A percentile compares a stretch with the other conserved stretches of the same genome.
phyloP scores from a whole-genome alignment of 2,113 vertebrate species.

The Gasterosteus aculeatus region DNA sequence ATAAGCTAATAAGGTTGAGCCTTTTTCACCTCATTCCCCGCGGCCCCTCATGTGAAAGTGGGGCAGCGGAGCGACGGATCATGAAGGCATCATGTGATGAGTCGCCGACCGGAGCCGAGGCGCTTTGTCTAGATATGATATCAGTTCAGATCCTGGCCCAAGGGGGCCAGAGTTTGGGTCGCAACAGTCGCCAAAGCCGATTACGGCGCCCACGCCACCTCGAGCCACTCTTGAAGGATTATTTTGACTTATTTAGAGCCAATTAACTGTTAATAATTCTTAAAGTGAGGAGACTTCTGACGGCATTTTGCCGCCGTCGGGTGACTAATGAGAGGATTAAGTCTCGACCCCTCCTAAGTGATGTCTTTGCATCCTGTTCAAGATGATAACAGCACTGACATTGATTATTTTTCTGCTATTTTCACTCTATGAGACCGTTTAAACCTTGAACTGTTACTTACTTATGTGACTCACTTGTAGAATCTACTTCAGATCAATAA shows the following conservation, averaged over 20 bases:
- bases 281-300: conserved; percentile 72
- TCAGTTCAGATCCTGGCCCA: conserved; percentile 72
- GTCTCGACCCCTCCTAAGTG: conserved; percentile 28
- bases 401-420: conserved; percentile 1
- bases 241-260: conserved; percentile 72
- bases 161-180: conserved; percentile 70
- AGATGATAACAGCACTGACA: conserved; percentile 33
- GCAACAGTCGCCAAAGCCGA: conserved; percentile 78
- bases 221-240: conserved; percentile 64
- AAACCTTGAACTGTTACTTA: background rate
- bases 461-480: background rate
- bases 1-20: conserved; percentile 73
- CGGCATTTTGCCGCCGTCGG: conserved; percentile 75
- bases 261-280: conserved; percentile 82
- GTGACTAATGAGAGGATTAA: conserved; percentile 77
- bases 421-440: background rate
- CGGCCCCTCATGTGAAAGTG: conserved; percentile 70
- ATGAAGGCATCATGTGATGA: conserved; percentile 77
- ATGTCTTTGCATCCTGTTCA: conserved; percentile 36
- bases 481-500: background rate
- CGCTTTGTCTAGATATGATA: conserved; percentile 75
- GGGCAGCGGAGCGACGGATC: conserved; percentile 56
- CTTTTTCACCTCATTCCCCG: conserved; percentile 69
- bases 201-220: conserved; percentile 69
- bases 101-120: conserved; percentile 46